These are phyloP conservation scores for Anthophora plumipes DNA, from an alignment of 2,888 invertebrate species.

Conservation along the genomic window DNA sequence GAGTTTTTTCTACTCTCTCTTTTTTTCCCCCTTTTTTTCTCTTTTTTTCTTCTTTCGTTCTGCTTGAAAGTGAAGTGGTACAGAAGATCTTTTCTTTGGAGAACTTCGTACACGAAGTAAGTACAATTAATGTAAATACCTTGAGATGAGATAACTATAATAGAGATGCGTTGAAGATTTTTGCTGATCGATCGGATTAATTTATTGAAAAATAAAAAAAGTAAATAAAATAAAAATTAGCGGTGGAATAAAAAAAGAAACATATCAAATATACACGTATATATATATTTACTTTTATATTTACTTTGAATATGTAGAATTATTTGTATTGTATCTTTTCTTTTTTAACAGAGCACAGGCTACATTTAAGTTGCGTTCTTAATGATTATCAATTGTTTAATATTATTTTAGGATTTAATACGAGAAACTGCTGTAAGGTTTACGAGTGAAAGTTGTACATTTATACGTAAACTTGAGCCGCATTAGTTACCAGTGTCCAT, in stretches of 20 bases:
- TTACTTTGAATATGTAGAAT: too few relatives aligned
- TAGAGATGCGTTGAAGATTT: conserved; percentile 8
- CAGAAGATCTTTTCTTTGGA: not conserved
- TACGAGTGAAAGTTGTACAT: conserved; percentile 9
- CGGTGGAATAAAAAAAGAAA: conserved; percentile 4
- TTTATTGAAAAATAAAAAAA: conserved; percentile 13
- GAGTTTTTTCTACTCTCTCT: conserved; percentile 16
- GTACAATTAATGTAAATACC: conserved; percentile 43
- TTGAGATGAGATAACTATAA: conserved; percentile 1
- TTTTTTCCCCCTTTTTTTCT: too few relatives aligned
- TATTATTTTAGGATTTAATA: not conserved
- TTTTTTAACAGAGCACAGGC: not conserved
- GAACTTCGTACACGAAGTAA: conserved; percentile 32
- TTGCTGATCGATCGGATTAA: conserved; percentile 16
- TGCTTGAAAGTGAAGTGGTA: not conserved
- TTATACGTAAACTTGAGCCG: conserved; percentile 8
- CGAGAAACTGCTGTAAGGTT: not conserved
- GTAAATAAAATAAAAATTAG: not conserved
- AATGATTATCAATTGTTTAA: not conserved
- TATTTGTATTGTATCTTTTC: conserved; percentile 1
- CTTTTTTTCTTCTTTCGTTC: too few relatives aligned
- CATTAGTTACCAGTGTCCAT: conserved; percentile 7
- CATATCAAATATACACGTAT: conserved; percentile 39
- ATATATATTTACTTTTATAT: not conserved
- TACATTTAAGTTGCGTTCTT: not conserved